Percentiles rank a stretch among this genome's conserved stretches.
Evolutionary conservation across 1,140 invertebrate species (phyloP).

Genomic region (Atta colombica): DNA sequence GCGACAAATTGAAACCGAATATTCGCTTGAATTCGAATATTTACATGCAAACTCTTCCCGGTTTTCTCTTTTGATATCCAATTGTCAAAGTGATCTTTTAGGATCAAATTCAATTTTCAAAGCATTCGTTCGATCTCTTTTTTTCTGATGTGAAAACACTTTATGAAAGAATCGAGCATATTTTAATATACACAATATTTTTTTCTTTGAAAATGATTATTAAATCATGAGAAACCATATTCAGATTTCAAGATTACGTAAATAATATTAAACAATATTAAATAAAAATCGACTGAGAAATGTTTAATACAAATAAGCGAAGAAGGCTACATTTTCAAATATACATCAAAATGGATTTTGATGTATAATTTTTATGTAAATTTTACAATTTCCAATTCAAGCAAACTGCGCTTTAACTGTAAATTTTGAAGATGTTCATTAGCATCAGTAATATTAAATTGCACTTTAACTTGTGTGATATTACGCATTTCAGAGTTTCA

Average conservation of each 20-base stretch:
- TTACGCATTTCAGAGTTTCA: too few relatives aligned
- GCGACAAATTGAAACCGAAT: conserved; percentile 26
- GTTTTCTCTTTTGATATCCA: conserved; percentile 38
- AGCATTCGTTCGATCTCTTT: background rate
- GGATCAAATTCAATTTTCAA: conserved; percentile 55
- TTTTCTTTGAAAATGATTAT: background rate
- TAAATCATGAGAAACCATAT: background rate
- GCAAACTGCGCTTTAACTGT: too few relatives aligned
- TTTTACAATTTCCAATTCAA: too few relatives aligned
- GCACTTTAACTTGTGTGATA: too few relatives aligned
- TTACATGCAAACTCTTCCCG: conserved; percentile 7
- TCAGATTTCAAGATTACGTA: background rate
- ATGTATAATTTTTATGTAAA: too few relatives aligned
- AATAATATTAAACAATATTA: too few relatives aligned
- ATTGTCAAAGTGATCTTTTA: background rate
- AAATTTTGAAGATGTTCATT: too few relatives aligned
- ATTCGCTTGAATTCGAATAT: background rate
- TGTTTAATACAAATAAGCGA: too few relatives aligned
- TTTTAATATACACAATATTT: background rate
- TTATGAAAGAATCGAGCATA: background rate
- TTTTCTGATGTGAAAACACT: background rate
- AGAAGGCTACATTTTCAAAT: too few relatives aligned
- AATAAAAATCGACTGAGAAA: too few relatives aligned
- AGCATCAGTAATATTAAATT: too few relatives aligned
- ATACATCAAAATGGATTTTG: too few relatives aligned